Conservation (phyloP, 92 coral and sea anemone genomes). For the Heteractis magnifica region DNA sequence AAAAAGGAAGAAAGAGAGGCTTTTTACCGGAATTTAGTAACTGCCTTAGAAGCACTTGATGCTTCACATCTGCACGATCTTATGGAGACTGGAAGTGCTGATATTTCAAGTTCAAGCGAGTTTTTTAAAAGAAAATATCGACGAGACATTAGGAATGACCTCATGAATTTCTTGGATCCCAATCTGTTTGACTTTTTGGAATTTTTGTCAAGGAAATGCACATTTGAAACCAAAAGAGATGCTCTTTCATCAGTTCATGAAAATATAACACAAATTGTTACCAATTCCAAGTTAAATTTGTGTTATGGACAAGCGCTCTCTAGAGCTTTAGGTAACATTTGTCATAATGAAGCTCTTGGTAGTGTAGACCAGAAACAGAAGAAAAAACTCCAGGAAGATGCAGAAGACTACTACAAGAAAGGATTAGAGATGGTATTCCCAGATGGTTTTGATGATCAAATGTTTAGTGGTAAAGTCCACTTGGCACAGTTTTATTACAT, state of each 20-base stretch:
- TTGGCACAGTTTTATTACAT: conserved; percentile 32
- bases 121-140: conserved; percentile 4
- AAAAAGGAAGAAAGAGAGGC: background rate
- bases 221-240: conserved; percentile 3
- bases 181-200: conserved; percentile 18
- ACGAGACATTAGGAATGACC: conserved; percentile 32
- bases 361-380: background rate
- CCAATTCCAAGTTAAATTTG: background rate
- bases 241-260: background rate
- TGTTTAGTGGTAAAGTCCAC: conserved; percentile 15
- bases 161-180: conserved; percentile 31
- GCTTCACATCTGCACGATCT: background rate
- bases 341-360: conserved; percentile 7
- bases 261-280: background rate
- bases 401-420: conserved; percentile 13
- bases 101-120: background rate
- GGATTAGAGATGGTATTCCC: conserved; percentile 22
- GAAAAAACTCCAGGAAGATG: background rate
- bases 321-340: conserved; percentile 34
- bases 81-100: background rate
- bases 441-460: conserved; percentile 35
- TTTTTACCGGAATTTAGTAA: background rate
- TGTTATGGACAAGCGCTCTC: conserved; percentile 14
- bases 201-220: conserved; percentile 3
- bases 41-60: background rate